Evolutionary conservation across 2,888 invertebrate genomes (phyloP).

Genomic region (Ernsta delagoae): DNA sequence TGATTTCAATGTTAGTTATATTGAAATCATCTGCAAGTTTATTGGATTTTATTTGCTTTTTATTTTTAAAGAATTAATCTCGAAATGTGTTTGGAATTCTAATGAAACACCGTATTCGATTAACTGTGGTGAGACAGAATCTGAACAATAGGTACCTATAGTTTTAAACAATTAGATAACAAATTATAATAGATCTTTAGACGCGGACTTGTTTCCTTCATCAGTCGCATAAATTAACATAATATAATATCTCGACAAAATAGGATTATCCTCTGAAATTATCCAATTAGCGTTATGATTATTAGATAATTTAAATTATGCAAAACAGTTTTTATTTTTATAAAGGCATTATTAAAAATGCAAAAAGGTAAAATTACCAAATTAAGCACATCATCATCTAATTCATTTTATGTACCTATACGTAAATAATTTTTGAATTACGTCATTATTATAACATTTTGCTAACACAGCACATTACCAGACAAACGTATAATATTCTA

Average conservation of each 20-base stretch:
- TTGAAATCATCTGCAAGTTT: neutral
- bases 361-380: too few species aligned
- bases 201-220: neutral
- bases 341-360: too few species aligned
- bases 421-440: neutral
- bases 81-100: neutral
- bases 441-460: neutral
- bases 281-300: too few species aligned
- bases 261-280: too few species aligned
- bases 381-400: too few species aligned
- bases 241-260: neutral
- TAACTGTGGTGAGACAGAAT: neutral
- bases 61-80: neutral
- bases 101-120: neutral
- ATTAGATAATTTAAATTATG: too few species aligned
- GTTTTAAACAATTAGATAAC: neutral
- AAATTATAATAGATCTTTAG: neutral
- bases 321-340: too few species aligned
- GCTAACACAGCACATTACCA: neutral
- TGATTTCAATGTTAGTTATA: slow-evolving; percentile 6
- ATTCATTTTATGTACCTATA: too few species aligned
- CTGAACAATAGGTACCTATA: neutral
- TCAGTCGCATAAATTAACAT: neutral
- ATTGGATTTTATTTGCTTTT: neutral
- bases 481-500: neutral